These are phyloP conservation scores for Stramonita haemastoma DNA, from an alignment of 2,888 invertebrate species.

Conservation along the genomic window DNA sequence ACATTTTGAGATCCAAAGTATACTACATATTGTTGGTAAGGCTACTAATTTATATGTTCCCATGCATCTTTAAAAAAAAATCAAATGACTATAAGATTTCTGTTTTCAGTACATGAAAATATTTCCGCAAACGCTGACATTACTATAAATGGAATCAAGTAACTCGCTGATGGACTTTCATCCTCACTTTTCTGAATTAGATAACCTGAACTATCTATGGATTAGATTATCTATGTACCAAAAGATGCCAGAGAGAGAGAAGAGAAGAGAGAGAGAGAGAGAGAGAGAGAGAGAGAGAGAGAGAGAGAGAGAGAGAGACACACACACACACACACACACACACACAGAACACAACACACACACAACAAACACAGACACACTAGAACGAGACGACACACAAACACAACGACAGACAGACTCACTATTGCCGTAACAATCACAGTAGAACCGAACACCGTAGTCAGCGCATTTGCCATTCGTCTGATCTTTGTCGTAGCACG, in stretches of 20 bases:
- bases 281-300: background rate
- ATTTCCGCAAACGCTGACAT: too few relatives aligned
- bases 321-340: background rate
- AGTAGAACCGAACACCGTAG: slow-evolving; percentile 73
- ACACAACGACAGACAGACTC: slow-evolving; percentile 3
- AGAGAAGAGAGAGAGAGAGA: background rate
- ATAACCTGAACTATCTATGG: too few relatives aligned
- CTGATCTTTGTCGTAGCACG: slow-evolving; percentile 61
- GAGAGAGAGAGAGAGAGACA: background rate
- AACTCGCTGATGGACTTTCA: too few relatives aligned
- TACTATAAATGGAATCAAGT: too few relatives aligned
- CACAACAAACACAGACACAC: background rate
- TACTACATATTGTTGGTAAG: too few relatives aligned
- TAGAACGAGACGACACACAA: background rate
- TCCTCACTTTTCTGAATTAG: too few relatives aligned
- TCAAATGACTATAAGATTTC: too few relatives aligned
- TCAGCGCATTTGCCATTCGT: slow-evolving; percentile 63
- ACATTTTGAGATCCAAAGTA: too few relatives aligned
- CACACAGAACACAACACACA: background rate
- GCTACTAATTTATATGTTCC: too few relatives aligned
- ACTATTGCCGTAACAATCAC: slow-evolving; percentile 78
- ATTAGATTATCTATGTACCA: too few relatives aligned
- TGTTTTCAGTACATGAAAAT: too few relatives aligned
- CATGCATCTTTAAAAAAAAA: too few relatives aligned
- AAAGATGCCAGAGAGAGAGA: background rate